Conservation (phyloP, 2,888 invertebrate genomes). For the Netelia melanura region DNA sequence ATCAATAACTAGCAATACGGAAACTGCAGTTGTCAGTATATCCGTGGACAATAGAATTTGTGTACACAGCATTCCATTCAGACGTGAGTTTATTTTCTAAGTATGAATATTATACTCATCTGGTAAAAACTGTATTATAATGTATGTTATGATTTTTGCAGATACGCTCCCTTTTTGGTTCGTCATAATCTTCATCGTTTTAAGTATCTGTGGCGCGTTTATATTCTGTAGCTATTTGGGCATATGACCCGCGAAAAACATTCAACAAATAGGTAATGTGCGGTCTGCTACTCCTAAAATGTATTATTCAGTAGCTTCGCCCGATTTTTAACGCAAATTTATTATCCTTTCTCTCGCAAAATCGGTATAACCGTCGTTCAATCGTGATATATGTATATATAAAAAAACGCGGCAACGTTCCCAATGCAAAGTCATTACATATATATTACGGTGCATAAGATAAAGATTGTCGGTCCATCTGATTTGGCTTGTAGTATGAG, state of each 20-base stretch:
- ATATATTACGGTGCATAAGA: not conserved
- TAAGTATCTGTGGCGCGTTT: constrained; percentile 92
- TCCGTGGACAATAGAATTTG: constrained; percentile 97
- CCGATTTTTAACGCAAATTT: not conserved
- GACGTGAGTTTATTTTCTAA: constrained; percentile 87
- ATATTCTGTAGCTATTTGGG: constrained; percentile 93
- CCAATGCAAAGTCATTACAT: not conserved
- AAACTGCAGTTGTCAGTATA: constrained; percentile 96
- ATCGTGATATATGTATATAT: not conserved
- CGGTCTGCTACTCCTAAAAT: constrained; percentile 57
- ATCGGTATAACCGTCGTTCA: not conserved
- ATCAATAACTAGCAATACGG: constrained; percentile 90
- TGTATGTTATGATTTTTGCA: constrained; percentile 84
- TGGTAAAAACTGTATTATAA: constrained; percentile 2
- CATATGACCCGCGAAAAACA: constrained; percentile 85
- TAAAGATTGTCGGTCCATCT: not conserved
- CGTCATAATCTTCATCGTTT: constrained; percentile 90
- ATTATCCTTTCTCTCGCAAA: not conserved
- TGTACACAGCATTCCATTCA: constrained; percentile 93
- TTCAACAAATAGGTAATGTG: constrained; percentile 58
- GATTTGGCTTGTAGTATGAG: not conserved
- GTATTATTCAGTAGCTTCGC: constrained; percentile 49
- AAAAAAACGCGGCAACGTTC: not conserved
- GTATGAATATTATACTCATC: not conserved
- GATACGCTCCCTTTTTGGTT: constrained; percentile 94